Evolutionary conservation across 2,888 invertebrate species (phyloP).

Genomic region (Euphydryas editha): DNA sequence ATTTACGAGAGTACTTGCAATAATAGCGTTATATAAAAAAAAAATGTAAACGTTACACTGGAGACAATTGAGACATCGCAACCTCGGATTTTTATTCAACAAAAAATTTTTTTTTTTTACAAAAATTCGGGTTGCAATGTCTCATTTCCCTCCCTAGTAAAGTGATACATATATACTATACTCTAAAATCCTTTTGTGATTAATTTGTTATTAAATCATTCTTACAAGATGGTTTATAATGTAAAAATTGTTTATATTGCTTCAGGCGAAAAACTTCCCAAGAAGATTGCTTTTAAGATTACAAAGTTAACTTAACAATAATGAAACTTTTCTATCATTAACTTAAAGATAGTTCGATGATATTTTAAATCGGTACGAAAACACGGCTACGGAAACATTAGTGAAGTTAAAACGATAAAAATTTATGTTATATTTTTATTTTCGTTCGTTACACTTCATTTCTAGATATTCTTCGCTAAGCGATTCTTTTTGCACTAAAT

Average conservation of each 20-base stretch:
- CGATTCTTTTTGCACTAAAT: not conserved
- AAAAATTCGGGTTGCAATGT: too few species aligned
- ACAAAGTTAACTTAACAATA: conserved; percentile 3
- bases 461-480: not conserved
- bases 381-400: not conserved
- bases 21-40: too few species aligned
- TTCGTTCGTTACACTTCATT: conserved; percentile 1
- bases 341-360: not conserved
- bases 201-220: too few species aligned
- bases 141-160: too few species aligned
- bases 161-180: too few species aligned
- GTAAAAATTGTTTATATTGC: not conserved
- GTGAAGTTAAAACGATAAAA: not conserved
- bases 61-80: too few species aligned
- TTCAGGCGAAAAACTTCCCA: not conserved
- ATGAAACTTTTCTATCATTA: not conserved
- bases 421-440: not conserved
- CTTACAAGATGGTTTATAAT: too few species aligned
- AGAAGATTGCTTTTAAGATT: conserved; percentile 2
- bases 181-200: too few species aligned
- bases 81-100: too few species aligned
- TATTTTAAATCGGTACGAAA: conserved; percentile 4
- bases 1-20: too few species aligned
- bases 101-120: too few species aligned
- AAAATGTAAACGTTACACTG: too few species aligned